These are phyloP conservation scores for Orthonychiurus folsomi DNA, from an alignment of 2,888 invertebrate genomes.

Conservation along the genomic window DNA sequence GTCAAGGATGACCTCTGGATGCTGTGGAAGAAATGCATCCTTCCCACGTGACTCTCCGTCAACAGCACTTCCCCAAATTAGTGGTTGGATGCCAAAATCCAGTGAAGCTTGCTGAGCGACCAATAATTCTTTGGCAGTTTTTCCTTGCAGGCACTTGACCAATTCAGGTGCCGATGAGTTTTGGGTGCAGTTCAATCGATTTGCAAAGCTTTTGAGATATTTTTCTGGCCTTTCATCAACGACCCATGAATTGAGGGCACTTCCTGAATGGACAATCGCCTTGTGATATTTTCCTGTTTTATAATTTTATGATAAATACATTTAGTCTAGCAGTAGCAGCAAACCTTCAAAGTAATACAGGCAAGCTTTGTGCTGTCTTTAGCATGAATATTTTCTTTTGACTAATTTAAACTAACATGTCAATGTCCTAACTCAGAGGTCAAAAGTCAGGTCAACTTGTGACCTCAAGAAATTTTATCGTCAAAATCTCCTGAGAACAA, in stretches of 20 bases:
- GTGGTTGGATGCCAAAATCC: constrained; percentile 13
- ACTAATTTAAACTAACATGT: too few relatives aligned
- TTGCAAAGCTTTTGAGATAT: background rate
- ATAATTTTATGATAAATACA: too few relatives aligned
- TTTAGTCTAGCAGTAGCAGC: too few relatives aligned
- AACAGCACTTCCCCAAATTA: constrained; percentile 18
- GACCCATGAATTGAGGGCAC: background rate
- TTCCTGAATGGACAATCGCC: background rate
- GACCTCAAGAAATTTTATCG: too few relatives aligned
- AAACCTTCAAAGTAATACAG: too few relatives aligned
- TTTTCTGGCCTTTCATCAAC: background rate
- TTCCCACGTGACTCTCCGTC: constrained; percentile 10
- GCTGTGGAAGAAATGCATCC: constrained; percentile 14
- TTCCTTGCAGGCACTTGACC: constrained; percentile 14
- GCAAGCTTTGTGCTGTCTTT: too few relatives aligned
- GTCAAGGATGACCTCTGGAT: constrained; percentile 13
- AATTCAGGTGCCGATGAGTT: background rate
- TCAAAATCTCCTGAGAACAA: too few relatives aligned
- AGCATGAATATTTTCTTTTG: too few relatives aligned
- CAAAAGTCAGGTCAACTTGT: too few relatives aligned
- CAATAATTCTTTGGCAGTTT: constrained; percentile 17
- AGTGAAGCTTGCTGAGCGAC: constrained; percentile 15
- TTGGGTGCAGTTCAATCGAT: background rate
- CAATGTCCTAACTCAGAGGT: too few relatives aligned
- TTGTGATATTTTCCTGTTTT: background rate